Evolutionary conservation across 2,888 invertebrate genomes (phyloP), one percentile per base, ranked within the genome.

Genomic region (Dicroscelio sp.): DNA sequence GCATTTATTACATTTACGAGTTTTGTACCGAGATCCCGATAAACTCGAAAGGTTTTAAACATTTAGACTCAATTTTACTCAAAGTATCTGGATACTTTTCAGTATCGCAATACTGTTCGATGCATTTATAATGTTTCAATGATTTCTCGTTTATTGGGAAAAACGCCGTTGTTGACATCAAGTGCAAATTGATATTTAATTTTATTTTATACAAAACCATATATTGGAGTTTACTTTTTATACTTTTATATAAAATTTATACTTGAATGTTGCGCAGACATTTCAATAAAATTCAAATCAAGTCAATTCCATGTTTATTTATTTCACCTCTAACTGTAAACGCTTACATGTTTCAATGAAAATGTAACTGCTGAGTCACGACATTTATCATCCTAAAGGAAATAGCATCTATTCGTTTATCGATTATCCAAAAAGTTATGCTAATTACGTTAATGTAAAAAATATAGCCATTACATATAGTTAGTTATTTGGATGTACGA

Each of bases 261-360:
- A 63, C 8, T 48, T 48, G 23, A 58, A 23, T 58, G 4, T 58
- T 20, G 10, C 23, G 23, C 6, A 14, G 23, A 43, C 20, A 6
- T 6, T 48, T 2, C n/a, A 65, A 35, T 23, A 20, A 23, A 38
- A 25, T 48, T 4, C 48, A 48, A 48, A 48, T 48, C 14, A 48
- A 48, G 23, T 78, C 35, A 85, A 76, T 85, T 76, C 48, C 58
- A 85, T 43, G 58, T 25, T 43, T 43, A 85, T 85, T 85, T 85
- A 76, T 76, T 83, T 85, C 76, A 85, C 33, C 76, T 76, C 55
- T 76, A 73, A 84, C 55, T 85, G 75, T 84, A 83, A 75, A 65
- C 75, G 73, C 33, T 27, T 84, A 85, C 85, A 85, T 43, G 58
- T 69, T 85, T 76, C 43, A 76, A 78, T 43, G 43, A 85, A 85